Percentiles rank a stretch among this genome's conserved stretches.
phyloP scores from a whole-genome alignment of 2,113 vertebrate species.

The Ranitomeya variabilis region DNA sequence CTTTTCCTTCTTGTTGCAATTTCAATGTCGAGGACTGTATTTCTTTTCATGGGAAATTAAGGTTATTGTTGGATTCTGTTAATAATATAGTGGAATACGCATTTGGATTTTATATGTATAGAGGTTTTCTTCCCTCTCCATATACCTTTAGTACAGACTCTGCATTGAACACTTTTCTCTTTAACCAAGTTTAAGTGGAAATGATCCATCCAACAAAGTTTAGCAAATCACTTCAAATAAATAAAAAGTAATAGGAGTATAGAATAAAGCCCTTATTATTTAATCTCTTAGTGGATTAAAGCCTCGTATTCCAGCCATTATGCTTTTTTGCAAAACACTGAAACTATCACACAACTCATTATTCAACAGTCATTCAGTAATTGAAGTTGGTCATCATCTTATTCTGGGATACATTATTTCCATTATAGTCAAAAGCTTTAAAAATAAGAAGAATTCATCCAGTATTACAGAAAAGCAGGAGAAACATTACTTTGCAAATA shows the following conservation, averaged over 20 bases:
- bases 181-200: background rate
- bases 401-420: constrained; percentile 4
- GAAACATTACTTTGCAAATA: constrained; percentile 43
- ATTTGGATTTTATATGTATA: too few relatives aligned
- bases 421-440: constrained; percentile 24
- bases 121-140: too few relatives aligned
- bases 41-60: too few relatives aligned
- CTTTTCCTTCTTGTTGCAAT: too few relatives aligned
- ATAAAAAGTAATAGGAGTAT: background rate
- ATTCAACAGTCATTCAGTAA: constrained; percentile 19
- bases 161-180: background rate
- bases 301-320: background rate
- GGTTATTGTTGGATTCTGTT: too few relatives aligned
- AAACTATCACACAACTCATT: constrained; percentile 29
- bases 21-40: too few relatives aligned
- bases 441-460: constrained; percentile 19
- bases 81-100: too few relatives aligned
- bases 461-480: constrained; percentile 23
- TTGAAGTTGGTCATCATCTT: constrained; percentile 16
- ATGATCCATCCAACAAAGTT: background rate
- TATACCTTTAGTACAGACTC: background rate
- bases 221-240: background rate
- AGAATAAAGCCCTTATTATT: background rate
- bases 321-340: background rate
- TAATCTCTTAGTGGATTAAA: background rate